These are phyloP conservation scores for Gymnobelideus leadbeateri DNA, from an alignment of 2,113 vertebrate species.

Conservation along the genomic window DNA sequence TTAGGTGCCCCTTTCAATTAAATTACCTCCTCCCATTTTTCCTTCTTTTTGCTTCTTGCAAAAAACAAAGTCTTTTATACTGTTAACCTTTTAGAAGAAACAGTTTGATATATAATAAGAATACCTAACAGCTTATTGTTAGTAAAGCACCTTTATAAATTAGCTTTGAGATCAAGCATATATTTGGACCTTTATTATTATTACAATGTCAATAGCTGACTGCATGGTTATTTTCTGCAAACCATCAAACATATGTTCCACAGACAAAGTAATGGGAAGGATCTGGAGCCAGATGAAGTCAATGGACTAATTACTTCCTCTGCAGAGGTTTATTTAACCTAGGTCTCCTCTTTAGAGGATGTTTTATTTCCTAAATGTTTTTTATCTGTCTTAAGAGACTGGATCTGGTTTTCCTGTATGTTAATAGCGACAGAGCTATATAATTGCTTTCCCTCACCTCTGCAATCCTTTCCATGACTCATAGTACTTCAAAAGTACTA, in stretches of 20 bases:
- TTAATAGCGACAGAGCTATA: background rate
- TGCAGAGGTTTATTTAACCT: slow-evolving; percentile 33
- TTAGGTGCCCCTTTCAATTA: background rate
- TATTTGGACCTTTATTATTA: slow-evolving; percentile 37
- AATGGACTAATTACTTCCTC: slow-evolving; percentile 43
- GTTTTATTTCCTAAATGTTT: slow-evolving; percentile 17
- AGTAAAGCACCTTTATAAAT: slow-evolving; percentile 9
- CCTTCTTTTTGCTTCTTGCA: slow-evolving; percentile 1
- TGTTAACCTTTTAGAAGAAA: slow-evolving; percentile 8
- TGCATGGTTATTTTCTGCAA: slow-evolving; percentile 1
- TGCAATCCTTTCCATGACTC: background rate
- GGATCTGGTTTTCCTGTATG: background rate
- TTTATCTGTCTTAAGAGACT: slow-evolving; percentile 31
- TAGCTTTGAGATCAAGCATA: background rate
- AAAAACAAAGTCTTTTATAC: background rate
- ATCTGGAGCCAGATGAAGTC: slow-evolving; percentile 52
- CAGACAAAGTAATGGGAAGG: slow-evolving; percentile 25
- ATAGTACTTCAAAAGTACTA: slow-evolving; percentile 3
- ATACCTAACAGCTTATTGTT: slow-evolving; percentile 22
- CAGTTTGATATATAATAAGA: slow-evolving; percentile 4
- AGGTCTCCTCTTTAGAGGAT: slow-evolving; percentile 25
- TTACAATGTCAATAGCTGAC: slow-evolving; percentile 34
- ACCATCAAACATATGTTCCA: slow-evolving; percentile 6
- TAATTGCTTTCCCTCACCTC: background rate
- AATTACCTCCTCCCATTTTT: background rate